Evolutionary conservation across 2,888 invertebrate genomes (phyloP), one percentile per base, ranked within the genome.

Genomic region (Xylocampa areola): DNA sequence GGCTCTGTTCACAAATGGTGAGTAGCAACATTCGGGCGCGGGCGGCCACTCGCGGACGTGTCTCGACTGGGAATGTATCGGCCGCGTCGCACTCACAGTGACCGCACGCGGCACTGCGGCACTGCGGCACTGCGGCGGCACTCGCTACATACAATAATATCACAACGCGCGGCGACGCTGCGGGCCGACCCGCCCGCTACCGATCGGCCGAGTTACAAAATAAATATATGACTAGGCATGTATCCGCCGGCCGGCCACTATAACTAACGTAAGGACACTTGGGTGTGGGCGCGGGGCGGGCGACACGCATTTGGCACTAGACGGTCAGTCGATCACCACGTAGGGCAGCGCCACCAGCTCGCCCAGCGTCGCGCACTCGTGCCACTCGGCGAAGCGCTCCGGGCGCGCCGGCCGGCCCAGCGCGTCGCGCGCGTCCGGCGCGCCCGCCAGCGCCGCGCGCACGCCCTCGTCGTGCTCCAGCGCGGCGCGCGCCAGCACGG

Each of bases 341-440:
- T 99, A 99, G 94, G 99, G 99, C 96, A 99, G 95, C 95, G 99
- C 97, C 91, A 97, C 96, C 87, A 99, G 96, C 85, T 97, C 96
- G 84, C 96, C 97, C 84, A 97, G 96, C 80, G 95, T 95, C 63
- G 97, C 95, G 86, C 97, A 96, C 94, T 98, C 96, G 90, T 98
- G 97, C 98, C 98, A 99, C 94, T 98, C 97, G 74, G 96, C 95
- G 95, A 98, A 99, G 82, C 94, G 94, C 11, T 66, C 54, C 2
- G 84, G 71, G 2, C 86, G 76, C 16, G 40, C 32, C 4, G 92
- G 91, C 30, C 92, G 84, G 23, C 84, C 86, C 17, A 90, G 70
- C 52, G 48, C 76, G 71, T 89, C 89, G 21, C 85, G 64, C 27
- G 19, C 58, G 1, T 53, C 64, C 6, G 1, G n/a, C 13, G 33